Conservation (phyloP, 2,888 invertebrate species). For the Epinotia ramella region DNA sequence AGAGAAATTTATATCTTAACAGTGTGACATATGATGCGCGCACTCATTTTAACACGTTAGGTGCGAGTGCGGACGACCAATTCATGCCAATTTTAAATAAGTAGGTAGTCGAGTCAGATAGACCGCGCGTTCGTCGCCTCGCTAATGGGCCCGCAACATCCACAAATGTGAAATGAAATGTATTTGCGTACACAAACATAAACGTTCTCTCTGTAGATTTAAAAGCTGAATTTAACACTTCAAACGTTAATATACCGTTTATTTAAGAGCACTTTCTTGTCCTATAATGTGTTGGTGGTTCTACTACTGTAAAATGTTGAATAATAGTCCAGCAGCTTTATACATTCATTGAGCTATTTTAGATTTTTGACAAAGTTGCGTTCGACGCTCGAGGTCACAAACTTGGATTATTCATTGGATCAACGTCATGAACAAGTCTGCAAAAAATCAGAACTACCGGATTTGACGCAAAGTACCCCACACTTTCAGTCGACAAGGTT, state of each 20-base stretch:
- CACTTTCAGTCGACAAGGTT: no score
- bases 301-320: neutral
- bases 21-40: neutral
- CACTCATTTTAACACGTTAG: neutral
- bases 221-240: neutral
- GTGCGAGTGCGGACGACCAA: neutral
- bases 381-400: no score
- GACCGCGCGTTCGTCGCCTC: neutral
- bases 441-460: no score
- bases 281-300: neutral
- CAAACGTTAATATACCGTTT: constrained; percentile 16
- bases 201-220: constrained; percentile 14
- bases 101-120: neutral
- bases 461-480: no score
- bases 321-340: no score
- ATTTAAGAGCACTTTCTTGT: constrained; percentile 15
- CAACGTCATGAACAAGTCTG: no score
- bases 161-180: constrained; percentile 29
- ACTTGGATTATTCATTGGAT: no score
- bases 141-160: constrained; percentile 24
- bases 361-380: no score
- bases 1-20: neutral
- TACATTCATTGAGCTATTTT: no score
- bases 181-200: constrained; percentile 22
- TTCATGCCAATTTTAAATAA: neutral